Evolutionary conservation across 1,140 invertebrate genomes (phyloP), one percentile per base, ranked within the genome.

Genomic region (Neocloeon triangulifer): DNA sequence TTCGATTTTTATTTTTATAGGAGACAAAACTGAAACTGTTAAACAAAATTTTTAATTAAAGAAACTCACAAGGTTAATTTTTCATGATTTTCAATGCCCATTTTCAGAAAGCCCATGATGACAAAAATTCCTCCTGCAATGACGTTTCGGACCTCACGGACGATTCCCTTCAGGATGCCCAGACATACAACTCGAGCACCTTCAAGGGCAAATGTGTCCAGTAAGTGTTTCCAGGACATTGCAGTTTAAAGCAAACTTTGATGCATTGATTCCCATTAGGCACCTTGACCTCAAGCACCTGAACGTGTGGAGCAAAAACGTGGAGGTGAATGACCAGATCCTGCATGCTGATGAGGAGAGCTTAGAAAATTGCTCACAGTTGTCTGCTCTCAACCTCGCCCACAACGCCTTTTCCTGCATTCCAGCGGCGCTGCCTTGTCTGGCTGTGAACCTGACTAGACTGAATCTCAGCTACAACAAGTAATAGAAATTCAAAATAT

Each of bases 401-500:
- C 82, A 89, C 51, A 95, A 95, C 59, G 63, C 78, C 33, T 91
- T 95, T 47, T 71, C 69, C 13, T 68, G 64, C 33, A 70, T 95
- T 22, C 92, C 92, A 1, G 59, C 67, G 3, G 74, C 75, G n/a
- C 49, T 97, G 12, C 71, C 88, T 2, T 97, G 92, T 48, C 55
- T 85, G 18, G 86, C 82, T 5, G 72, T 81, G 0, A 72, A 73
- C 39, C 57, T 97, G 12, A 74, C 80, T 0, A 61, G 84, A 19
- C 59, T 97, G 1, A 91, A 91, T 48, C 67, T 97, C 58, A 72
- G 85, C 9, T 80, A 85, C 46, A 98, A 98, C 56, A 53, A 52
- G 47, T 56, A 52, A 37, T 32, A 13, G n/a, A 18, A 23, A 23
- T 23, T 8, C 8, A 23, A n/a, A 23, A 23, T 8, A 23, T 23